A percentile compares a stretch with the other conserved stretches of the same genome.
Evolutionary conservation across 1,140 invertebrate genomes (phyloP).

Genomic region (Heliconius himera): DNA sequence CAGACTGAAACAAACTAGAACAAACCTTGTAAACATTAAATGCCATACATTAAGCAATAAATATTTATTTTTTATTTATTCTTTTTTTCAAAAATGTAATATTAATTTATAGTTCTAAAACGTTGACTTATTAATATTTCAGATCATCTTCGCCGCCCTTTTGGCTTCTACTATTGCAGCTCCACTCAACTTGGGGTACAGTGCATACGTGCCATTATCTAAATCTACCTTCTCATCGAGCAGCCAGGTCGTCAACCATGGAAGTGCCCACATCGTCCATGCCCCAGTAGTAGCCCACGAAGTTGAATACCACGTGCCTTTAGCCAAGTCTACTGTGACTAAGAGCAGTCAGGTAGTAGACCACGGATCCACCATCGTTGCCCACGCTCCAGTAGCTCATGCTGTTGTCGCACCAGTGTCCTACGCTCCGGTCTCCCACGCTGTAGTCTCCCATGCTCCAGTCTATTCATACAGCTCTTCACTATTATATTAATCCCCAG

Average conservation of each 20-base stretch:
- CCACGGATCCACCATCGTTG: constrained; percentile 57
- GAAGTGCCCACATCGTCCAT: constrained; percentile 53
- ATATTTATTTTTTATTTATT: too few relatives aligned
- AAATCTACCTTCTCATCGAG: constrained; percentile 64
- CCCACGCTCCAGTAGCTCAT: constrained; percentile 58
- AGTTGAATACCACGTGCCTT: constrained; percentile 49
- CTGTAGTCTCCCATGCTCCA: not conserved
- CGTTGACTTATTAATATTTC: too few relatives aligned
- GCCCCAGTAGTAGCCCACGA: constrained; percentile 51
- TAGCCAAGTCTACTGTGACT: constrained; percentile 60
- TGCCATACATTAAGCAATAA: too few relatives aligned
- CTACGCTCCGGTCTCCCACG: not conserved
- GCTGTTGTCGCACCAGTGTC: constrained; percentile 38
- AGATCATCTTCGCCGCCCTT: constrained; percentile 73
- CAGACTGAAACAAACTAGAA: not conserved
- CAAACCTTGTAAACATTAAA: too few relatives aligned
- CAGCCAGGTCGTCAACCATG: constrained; percentile 67
- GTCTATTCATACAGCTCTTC: constrained; percentile 43
- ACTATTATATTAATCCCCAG: constrained; percentile 54
- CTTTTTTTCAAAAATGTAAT: too few relatives aligned
- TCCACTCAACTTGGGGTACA: constrained; percentile 48
- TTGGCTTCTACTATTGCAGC: constrained; percentile 75
- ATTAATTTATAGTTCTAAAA: too few relatives aligned
- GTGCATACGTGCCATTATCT: constrained; percentile 52
- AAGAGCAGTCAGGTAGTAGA: constrained; percentile 66